Conservation (phyloP, 2,113 vertebrate genomes). For the Otis tarda region DNA sequence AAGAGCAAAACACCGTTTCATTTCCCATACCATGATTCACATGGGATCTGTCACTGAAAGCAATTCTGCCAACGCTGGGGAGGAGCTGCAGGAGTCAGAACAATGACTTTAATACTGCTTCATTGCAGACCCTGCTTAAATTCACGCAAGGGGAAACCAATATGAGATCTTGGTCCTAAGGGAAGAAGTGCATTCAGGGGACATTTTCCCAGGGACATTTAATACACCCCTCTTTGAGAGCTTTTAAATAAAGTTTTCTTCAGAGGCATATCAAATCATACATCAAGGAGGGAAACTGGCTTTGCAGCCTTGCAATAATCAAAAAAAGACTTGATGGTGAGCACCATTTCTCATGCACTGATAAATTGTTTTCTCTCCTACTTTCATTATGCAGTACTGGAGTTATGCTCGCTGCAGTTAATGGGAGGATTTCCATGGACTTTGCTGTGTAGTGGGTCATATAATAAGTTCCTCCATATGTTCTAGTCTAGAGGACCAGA, state of each 20-base stretch:
- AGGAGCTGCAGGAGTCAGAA: background rate
- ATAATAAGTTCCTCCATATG: background rate
- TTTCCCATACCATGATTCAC: background rate
- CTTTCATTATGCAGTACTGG: conserved; percentile 5
- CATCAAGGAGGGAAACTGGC: conserved; percentile 7
- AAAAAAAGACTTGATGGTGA: background rate
- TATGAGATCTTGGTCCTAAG: background rate
- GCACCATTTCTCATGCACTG: background rate
- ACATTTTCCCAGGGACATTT: background rate
- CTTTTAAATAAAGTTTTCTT: conserved; percentile 39
- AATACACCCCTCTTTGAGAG: conserved; percentile 10
- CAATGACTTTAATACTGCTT: background rate
- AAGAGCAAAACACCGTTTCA: background rate
- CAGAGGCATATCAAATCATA: conserved; percentile 15
- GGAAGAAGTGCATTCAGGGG: background rate
- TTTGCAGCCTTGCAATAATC: conserved; percentile 6
- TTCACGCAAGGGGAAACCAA: background rate
- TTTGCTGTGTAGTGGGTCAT: conserved; percentile 32
- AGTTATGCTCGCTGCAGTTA: conserved; percentile 25
- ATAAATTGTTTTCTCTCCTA: conserved; percentile 10
- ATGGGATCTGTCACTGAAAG: background rate
- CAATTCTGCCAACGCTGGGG: background rate
- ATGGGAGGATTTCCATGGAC: conserved; percentile 42
- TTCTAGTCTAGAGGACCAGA: conserved; percentile 33
- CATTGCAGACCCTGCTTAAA: background rate